These are phyloP conservation scores for Diachasmimorpha longicaudata DNA, from an alignment of 1,140 invertebrate species.

Conservation along the genomic window DNA sequence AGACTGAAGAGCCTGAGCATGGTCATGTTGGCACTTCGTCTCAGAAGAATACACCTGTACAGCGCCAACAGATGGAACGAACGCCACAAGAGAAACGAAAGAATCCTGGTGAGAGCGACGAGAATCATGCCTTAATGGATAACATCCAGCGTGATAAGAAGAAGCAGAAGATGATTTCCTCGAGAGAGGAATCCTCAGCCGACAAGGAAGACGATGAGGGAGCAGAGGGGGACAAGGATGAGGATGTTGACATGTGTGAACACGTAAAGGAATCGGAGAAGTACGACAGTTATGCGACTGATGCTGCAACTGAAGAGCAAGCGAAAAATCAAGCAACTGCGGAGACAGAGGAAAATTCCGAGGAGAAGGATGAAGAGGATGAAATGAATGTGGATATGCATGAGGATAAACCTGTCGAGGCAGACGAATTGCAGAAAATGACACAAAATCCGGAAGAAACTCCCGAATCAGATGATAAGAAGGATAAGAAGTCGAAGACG, in stretches of 20 bases:
- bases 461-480: constrained; percentile 54
- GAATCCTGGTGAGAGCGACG: constrained; percentile 60
- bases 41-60: constrained; percentile 41
- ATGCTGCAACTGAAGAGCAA: constrained; percentile 83
- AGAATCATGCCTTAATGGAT: constrained; percentile 60
- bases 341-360: constrained; percentile 66
- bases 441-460: constrained; percentile 59
- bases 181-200: constrained; percentile 53
- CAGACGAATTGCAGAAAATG: constrained; percentile 35
- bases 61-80: constrained; percentile 40
- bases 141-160: constrained; percentile 58
- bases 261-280: constrained; percentile 83
- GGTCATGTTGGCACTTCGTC: constrained; percentile 59
- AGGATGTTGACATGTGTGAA: constrained; percentile 77
- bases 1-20: constrained; percentile 58
- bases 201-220: constrained; percentile 63
- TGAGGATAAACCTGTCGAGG: constrained; percentile 51
- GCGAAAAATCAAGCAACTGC: constrained; percentile 72
- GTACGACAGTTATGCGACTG: constrained; percentile 68
- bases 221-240: constrained; percentile 57
- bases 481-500: constrained; percentile 25
- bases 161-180: constrained; percentile 64
- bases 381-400: constrained; percentile 64
- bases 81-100: constrained; percentile 55
- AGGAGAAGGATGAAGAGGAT: constrained; percentile 62